Evolutionary conservation across 1,140 invertebrate species (phyloP), one percentile per base, ranked within the genome.

Genomic region (Conus betulinus): DNA sequence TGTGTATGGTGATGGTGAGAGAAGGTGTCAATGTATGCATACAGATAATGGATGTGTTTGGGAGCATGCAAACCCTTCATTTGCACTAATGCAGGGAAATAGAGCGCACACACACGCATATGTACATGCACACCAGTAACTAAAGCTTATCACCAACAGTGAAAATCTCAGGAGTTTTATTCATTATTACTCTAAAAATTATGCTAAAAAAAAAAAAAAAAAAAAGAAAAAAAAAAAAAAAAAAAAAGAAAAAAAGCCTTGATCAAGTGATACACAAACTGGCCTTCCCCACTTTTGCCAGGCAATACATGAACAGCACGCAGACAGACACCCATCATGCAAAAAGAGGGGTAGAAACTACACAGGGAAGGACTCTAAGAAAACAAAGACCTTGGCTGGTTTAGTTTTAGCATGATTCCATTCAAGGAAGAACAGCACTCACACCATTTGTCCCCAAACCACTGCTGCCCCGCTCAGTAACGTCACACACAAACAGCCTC

Each of bases 181-280:
- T 71, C 67, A 71, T 71, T 71, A 71, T 71, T 71, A 71, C 67
- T 71, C 23, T 71, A 71, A 71, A 71, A 71, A 71, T n/a, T 71
- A 71, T 71, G 23, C 67, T 71, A 20, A 71, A 71, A 71, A 71
- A 71, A 71, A 71, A 23, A 71, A 71, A 71, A 20, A 71, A 71
- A 71, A 71, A 23, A 23, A 23, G 20, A 23, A 71, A 7, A 20
- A 71, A 23, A 71, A n/a, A 23, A 71, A 71, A 71, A 20, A 71
- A 71, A 71, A 71, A 23, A 23, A 23, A 10, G 10, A 4, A 63
- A 63, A 13, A 20, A 63, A 20, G 60, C 60, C 60, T 63, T 63
- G 60, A 13, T 63, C 60, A 63, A 20, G 17, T n/a, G 67, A 20
- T 71, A 71, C 23, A 71, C 67, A 71, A 71, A 71, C 67, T 7